Percentiles rank a stretch among this genome's conserved stretches.
phyloP scores from a whole-genome alignment of 1,140 invertebrate species.

The Diorhabda carinulata region DNA sequence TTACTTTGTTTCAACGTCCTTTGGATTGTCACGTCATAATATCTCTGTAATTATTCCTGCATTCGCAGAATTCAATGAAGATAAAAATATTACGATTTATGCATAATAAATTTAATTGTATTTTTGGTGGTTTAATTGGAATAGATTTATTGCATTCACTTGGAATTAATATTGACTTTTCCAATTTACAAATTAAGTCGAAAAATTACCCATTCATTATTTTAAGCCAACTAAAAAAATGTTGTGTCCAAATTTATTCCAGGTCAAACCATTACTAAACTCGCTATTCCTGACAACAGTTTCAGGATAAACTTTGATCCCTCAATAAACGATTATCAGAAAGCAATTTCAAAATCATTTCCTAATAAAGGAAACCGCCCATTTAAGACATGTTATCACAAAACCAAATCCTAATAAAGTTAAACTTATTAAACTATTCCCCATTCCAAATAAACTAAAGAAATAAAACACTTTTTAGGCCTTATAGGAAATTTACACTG shows the following conservation, averaged over 20 bases:
- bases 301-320: background rate
- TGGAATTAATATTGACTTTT: no score
- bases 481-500: slow-evolving; percentile 16
- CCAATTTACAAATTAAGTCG: background rate
- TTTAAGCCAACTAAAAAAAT: background rate
- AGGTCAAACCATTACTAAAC: background rate
- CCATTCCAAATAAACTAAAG: slow-evolving; percentile 27
- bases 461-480: slow-evolving; percentile 29
- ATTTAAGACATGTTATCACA: slow-evolving; percentile 41
- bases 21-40: no score
- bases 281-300: background rate
- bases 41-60: background rate
- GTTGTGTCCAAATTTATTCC: background rate
- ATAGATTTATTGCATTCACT: no score
- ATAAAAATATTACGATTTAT: background rate
- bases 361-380: slow-evolving; percentile 40
- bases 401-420: slow-evolving; percentile 38
- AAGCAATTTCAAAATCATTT: slow-evolving; percentile 3
- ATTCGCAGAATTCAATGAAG: slow-evolving; percentile 1
- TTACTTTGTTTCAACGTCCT: no score
- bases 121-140: no score
- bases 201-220: background rate
- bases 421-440: slow-evolving; percentile 31
- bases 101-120: no score
- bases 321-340: background rate